A percentile compares a stretch with the other conserved stretches of the same genome.
phyloP scores from a whole-genome alignment of 1,140 invertebrate species.

The Spodoptera frugiperda region DNA sequence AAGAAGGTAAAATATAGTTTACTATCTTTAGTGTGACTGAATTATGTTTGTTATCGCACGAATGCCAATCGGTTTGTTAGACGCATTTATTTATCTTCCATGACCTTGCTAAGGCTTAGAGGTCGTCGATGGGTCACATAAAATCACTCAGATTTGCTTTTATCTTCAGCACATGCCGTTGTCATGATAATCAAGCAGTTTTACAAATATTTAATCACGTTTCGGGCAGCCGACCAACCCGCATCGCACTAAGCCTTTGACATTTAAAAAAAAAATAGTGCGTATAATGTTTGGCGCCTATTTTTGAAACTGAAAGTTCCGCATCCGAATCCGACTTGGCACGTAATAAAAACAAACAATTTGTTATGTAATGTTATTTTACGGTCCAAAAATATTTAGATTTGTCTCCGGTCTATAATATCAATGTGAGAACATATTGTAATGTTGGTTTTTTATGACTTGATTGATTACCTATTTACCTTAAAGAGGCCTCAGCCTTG shows the following conservation, averaged over 20 bases:
- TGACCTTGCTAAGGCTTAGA: slow-evolving; percentile 55
- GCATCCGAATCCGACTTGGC: neutral
- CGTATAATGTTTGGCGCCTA: slow-evolving; percentile 23
- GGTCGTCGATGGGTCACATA: slow-evolving; percentile 50
- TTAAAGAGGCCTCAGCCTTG: slow-evolving; percentile 26
- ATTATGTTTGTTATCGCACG: slow-evolving; percentile 23
- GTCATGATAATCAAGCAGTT: slow-evolving; percentile 16
- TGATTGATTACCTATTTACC: slow-evolving; percentile 15
- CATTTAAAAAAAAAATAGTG: slow-evolving; percentile 8
- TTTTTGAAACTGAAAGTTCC: slow-evolving; percentile 5
- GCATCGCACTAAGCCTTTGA: neutral
- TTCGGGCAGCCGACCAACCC: neutral
- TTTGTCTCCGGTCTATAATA: no score
- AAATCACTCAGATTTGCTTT: slow-evolving; percentile 7
- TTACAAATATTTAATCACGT: neutral
- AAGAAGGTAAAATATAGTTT: slow-evolving; percentile 62
- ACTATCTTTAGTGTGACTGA: slow-evolving; percentile 43
- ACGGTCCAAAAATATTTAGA: no score
- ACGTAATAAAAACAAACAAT: no score
- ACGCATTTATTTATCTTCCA: slow-evolving; percentile 54
- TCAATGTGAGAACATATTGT: no score
- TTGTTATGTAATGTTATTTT: no score
- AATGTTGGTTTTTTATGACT: neutral
- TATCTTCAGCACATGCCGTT: neutral
- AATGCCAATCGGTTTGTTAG: slow-evolving; percentile 46